A percentile compares a stretch with the other conserved stretches of the same genome.
These are phyloP conservation scores for Hyposoter didymator DNA, from an alignment of 2,888 invertebrate genomes.

Conservation along the genomic window DNA sequence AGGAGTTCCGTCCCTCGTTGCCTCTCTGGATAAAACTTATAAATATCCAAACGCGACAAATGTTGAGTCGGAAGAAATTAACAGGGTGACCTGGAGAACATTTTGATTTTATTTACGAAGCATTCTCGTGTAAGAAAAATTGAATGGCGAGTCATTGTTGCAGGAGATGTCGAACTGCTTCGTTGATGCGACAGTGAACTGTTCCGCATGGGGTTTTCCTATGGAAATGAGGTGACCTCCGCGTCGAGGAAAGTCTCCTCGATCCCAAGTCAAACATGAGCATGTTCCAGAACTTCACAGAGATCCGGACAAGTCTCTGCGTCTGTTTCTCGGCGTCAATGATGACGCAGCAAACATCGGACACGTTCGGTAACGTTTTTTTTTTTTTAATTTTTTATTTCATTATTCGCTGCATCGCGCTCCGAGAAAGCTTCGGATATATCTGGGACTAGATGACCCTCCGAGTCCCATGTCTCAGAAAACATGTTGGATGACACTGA, in stretches of 20 bases:
- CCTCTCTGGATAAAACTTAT: constrained; percentile 80
- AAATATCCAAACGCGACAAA: constrained; percentile 71
- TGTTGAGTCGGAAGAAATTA: neutral
- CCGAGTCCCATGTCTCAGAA: constrained; percentile 64
- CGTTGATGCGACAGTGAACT: too few species aligned
- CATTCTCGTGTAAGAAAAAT: neutral
- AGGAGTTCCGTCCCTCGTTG: constrained; percentile 70
- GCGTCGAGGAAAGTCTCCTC: constrained; percentile 38
- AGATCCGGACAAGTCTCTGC: constrained; percentile 68
- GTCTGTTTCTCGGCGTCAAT: constrained; percentile 73
- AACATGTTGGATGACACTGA: constrained; percentile 27
- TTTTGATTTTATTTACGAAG: neutral
- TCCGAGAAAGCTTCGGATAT: constrained; percentile 14
- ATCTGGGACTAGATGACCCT: constrained; percentile 47
- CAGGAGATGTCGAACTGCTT: neutral
- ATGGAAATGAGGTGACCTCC: neutral
- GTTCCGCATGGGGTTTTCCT: neutral
- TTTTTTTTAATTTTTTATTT: constrained; percentile 44
- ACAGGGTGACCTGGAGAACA: neutral
- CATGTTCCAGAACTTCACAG: constrained; percentile 42
- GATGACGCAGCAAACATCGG: constrained; percentile 77
- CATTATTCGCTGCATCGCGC: constrained; percentile 36
- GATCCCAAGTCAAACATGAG: constrained; percentile 53
- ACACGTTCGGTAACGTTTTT: constrained; percentile 66
- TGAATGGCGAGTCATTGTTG: neutral